phyloP scores from a whole-genome alignment of 2,888 invertebrate genomes.

The Fragum whitleyi region DNA sequence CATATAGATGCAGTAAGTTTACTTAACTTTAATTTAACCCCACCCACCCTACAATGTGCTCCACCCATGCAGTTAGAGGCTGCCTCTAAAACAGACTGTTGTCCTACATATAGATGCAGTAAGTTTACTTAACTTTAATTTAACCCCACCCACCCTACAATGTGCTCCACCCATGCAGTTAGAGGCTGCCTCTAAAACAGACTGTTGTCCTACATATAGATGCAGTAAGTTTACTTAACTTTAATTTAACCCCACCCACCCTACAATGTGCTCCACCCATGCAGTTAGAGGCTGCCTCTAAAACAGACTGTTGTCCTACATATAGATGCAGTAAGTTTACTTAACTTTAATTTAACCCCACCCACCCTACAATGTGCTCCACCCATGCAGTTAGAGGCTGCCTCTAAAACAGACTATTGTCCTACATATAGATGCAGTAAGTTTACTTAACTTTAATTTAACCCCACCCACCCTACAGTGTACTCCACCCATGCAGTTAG shows the following conservation, averaged over 20 bases:
- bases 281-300: slow-evolving; percentile 51
- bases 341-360: slow-evolving; percentile 28
- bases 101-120: slow-evolving; percentile 74
- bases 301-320: slow-evolving; percentile 70
- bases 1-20: slow-evolving; percentile 73
- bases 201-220: slow-evolving; percentile 72
- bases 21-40: not conserved
- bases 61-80: slow-evolving; percentile 59
- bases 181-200: slow-evolving; percentile 53
- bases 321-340: slow-evolving; percentile 73
- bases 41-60: slow-evolving; percentile 49
- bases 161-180: slow-evolving; percentile 65
- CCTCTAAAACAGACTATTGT: slow-evolving; percentile 69
- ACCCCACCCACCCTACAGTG: slow-evolving; percentile 58
- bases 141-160: slow-evolving; percentile 45
- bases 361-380: slow-evolving; percentile 58
- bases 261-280: slow-evolving; percentile 63
- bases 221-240: slow-evolving; percentile 69
- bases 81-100: slow-evolving; percentile 68
- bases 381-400: slow-evolving; percentile 60
- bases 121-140: slow-evolving; percentile 48
- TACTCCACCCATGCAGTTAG: slow-evolving; percentile 59
- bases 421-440: slow-evolving; percentile 73
- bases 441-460: slow-evolving; percentile 33
- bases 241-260: slow-evolving; percentile 43